Conservation (phyloP, 2,113 vertebrate species). For the Carassius auratus region DNA sequence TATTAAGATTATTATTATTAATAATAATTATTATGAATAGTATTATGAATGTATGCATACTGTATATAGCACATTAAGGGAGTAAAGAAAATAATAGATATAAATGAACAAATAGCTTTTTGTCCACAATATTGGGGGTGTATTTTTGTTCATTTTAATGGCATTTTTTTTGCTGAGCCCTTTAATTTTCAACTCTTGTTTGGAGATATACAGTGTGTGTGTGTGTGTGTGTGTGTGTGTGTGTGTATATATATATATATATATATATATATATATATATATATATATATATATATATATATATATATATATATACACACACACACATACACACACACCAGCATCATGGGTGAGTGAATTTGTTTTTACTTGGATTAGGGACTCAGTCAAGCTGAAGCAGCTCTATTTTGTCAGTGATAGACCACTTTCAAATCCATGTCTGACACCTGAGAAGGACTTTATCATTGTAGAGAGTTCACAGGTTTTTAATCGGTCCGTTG, state of each 20-base stretch:
- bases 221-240: not conserved
- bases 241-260: not conserved
- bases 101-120: not conserved
- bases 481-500: slow-evolving; percentile 2
- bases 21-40: no score
- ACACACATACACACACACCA: not conserved
- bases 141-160: not conserved
- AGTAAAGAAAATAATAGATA: no score
- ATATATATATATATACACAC: no score
- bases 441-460: not conserved
- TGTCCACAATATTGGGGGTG: no score
- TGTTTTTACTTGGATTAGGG: not conserved
- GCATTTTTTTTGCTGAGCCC: not conserved
- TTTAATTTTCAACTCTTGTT: not conserved
- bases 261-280: no score
- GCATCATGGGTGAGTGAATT: not conserved
- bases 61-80: no score
- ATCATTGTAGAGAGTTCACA: slow-evolving; percentile 2
- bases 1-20: no score
- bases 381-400: no score
- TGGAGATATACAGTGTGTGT: not conserved
- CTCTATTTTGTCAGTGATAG: slow-evolving; percentile 9
- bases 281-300: no score
- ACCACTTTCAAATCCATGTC: not conserved
- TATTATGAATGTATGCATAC: no score